Conservation (phyloP, 2,797 vertebrate species). For the Chromis chromis region DNA sequence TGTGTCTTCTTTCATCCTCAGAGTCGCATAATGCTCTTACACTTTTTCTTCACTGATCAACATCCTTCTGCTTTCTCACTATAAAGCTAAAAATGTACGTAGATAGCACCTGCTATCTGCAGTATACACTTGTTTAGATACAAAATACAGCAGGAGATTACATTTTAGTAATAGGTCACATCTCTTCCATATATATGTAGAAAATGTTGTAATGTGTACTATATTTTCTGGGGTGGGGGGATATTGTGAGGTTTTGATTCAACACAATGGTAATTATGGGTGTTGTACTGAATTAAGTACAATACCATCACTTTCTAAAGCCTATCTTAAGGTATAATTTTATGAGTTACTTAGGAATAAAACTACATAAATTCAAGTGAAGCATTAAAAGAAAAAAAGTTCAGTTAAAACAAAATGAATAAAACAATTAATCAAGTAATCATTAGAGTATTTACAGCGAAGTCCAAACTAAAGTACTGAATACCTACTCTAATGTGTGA, state of each 20-base stretch:
- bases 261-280: neutral
- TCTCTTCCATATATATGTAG: neutral
- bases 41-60: neutral
- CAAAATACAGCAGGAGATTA: neutral
- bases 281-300: too few species aligned
- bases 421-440: neutral
- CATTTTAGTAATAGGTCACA: too few species aligned
- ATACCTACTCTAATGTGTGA: too few species aligned
- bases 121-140: neutral
- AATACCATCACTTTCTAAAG: neutral
- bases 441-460: too few species aligned
- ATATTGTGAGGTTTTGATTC: too few species aligned
- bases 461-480: too few species aligned
- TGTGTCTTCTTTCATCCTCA: neutral
- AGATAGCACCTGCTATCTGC: neutral
- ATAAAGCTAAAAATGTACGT: neutral
- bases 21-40: neutral
- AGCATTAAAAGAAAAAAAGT: neutral
- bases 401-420: neutral
- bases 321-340: neutral
- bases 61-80: neutral
- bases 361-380: neutral
- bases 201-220: too few species aligned
- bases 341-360: neutral
- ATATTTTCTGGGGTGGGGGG: too few species aligned